Base-by-base conservation (phyloP, 2,113 vertebrate genomes). In the Ciconia maguari region DNA sequence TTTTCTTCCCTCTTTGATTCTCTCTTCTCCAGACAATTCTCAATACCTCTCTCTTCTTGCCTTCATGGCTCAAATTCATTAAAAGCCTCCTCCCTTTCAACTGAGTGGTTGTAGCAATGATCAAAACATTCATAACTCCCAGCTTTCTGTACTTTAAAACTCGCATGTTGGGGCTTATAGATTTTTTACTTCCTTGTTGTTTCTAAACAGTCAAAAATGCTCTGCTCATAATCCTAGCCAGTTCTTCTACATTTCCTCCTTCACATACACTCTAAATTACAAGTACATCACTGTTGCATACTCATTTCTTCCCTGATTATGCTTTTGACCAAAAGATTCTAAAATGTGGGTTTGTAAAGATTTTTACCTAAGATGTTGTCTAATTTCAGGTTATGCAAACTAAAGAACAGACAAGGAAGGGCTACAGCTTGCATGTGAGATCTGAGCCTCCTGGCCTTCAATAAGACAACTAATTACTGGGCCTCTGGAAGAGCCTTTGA, bases 131-230 rank as follows among this genome's bases (percentile, higher is more conserved):
- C 52, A 42, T 13, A 91, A 18, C 1, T 49, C 21, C 29, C 29
- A 46, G 25, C 11, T 57, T 90, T 52, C 32, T 81, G 11, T 89
- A 34, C 8, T 91, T 13, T 68, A 68, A 93, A 90, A 82, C 81
- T 36, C 42, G 7, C 16, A 11, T 55, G 6, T 41, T 84, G 3
- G 5, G 2, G 0, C 1, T 76, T 42, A 32, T 3, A 27, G 2
- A 14, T 52, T 41, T 74, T 76, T 41, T 26, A 5, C 3, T 32
- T 72, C 4, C 11, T 58, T 78, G 4, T 2, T 79, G 32, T 64
- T 95, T 87, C 32, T 51, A 57, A 79, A 46, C 7, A 51, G 25
- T 68, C 7, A 42, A 14, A 90, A 84, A 38, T 34, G 2, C 32
- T 68, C 54, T 38, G 16, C 9, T n/a, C 4, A 13, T 17, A 66